These are phyloP conservation scores for Chloroceryle amazona DNA, from an alignment of 2,797 vertebrate genomes.

Conservation along the genomic window DNA sequence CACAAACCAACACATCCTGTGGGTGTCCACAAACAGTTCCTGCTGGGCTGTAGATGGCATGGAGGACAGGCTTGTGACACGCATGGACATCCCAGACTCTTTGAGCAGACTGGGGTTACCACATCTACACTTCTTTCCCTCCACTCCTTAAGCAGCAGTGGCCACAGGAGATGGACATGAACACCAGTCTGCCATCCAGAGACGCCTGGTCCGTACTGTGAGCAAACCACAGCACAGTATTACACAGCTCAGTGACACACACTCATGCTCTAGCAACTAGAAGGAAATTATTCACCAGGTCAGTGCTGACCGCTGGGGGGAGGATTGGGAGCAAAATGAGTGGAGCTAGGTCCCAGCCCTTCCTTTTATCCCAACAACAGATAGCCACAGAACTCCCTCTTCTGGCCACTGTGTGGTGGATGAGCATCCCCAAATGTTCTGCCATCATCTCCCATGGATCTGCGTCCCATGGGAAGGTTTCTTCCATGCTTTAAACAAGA, in stretches of 20 bases:
- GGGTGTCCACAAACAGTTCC: neutral
- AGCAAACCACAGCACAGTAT: neutral
- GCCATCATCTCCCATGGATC: neutral
- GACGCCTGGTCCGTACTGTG: neutral
- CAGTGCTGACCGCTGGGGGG: neutral
- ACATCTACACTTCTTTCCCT: neutral
- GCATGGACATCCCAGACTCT: neutral
- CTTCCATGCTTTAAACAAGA: neutral
- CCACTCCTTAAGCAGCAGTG: neutral
- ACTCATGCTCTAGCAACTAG: neutral
- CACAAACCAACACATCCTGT: slow-evolving; percentile 24
- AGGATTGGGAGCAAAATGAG: neutral
- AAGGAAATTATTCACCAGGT: neutral
- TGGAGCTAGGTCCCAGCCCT: neutral
- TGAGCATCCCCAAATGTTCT: neutral
- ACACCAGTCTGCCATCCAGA: neutral
- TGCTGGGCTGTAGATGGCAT: neutral
- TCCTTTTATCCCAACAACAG: neutral
- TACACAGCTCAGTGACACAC: accelerated
- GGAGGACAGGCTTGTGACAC: neutral
- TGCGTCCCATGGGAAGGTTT: neutral
- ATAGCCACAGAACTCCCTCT: slow-evolving; percentile 32
- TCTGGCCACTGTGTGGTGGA: neutral
- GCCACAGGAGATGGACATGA: neutral
- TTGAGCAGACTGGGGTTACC: neutral